Conservation (phyloP, 2,888 invertebrate genomes). For the Anorthoa munda region DNA sequence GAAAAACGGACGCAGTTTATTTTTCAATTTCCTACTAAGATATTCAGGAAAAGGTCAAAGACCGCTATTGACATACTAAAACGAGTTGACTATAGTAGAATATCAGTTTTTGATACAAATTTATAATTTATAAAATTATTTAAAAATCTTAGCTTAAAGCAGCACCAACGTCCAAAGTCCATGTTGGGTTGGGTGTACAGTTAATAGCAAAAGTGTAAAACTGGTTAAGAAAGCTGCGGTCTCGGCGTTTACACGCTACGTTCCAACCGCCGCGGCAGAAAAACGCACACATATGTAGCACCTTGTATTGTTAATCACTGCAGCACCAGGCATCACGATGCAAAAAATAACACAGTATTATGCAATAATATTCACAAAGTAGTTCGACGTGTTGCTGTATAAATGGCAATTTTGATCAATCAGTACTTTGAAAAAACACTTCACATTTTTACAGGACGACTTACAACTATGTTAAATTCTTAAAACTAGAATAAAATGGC, state of each 20-base stretch:
- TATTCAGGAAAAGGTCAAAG: background rate
- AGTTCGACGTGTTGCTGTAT: constrained; percentile 22
- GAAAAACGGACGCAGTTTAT: background rate
- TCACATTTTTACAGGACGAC: background rate
- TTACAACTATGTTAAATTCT: background rate
- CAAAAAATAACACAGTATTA: constrained; percentile 41
- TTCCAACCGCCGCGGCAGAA: constrained; percentile 18
- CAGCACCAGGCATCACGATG: constrained; percentile 30
- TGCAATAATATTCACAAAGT: background rate
- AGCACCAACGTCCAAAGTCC: constrained; percentile 58
- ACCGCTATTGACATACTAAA: background rate
- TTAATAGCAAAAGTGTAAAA: constrained; percentile 56
- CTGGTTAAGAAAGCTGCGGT: constrained; percentile 60
- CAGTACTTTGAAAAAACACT: constrained; percentile 13
- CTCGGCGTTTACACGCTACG: constrained; percentile 31
- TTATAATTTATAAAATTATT: constrained; percentile 2
- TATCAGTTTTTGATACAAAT: constrained; percentile 21
- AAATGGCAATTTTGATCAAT: constrained; percentile 41
- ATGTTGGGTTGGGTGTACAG: constrained; percentile 56
- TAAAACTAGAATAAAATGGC: constrained; percentile 1
- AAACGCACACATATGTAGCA: constrained; percentile 23
- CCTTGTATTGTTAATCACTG: constrained; percentile 52
- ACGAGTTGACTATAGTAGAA: background rate
- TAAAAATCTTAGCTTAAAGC: constrained; percentile 53
- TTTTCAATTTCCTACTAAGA: background rate